Base-by-base conservation (phyloP, 2,888 invertebrate genomes). In the Aethes cnicana region DNA sequence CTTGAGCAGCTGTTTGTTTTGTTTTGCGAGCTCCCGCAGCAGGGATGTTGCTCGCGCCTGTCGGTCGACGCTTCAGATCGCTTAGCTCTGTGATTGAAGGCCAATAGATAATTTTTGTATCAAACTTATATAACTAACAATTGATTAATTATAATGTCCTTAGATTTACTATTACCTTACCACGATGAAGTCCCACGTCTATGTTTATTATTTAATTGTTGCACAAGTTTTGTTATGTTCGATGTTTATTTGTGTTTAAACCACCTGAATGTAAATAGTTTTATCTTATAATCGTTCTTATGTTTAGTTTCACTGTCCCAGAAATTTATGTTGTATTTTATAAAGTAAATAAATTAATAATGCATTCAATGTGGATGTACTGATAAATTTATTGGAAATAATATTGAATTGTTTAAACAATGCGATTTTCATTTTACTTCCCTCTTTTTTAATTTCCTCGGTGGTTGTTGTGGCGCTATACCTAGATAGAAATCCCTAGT, bases 311-410 rank as follows among this genome's bases (percentile, higher is more conserved):
- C 69, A 72, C 67, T 67, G 70, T 73, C 84, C 81, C 81, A 81
- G 79, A 84, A 81, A 74, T 81, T 78, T 84, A 81, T 81, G 81
- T 86, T 87, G 74, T 83, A 83, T 83, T 81, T 75, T 77, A 77
- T 80, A 68, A 57, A 71, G 62, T 70, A 81, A 71, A 62, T 70
- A 81, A 78, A 67, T 81, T 77, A 77, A 78, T 76, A 74, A 59
- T 73, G 72, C 86, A 84, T 87, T 88, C 85, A 77, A 80, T 80
- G 84, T 86, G 87, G 86, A 86, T 87, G 88, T 86, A 86, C 85
- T 84, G 87, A 88, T 85, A 87, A 84, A 81, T 85, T 86, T 85
- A 88, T 84, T 86, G 85, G 80, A 87, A 88, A 88, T 89, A 89
- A 88, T 89, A 89, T 88, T 86, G 89, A 89, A 86, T 87, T 89